Evolutionary conservation across 2,797 vertebrate genomes (phyloP), one percentile per base, ranked within the genome.

Genomic region (Glossophaga mutica): DNA sequence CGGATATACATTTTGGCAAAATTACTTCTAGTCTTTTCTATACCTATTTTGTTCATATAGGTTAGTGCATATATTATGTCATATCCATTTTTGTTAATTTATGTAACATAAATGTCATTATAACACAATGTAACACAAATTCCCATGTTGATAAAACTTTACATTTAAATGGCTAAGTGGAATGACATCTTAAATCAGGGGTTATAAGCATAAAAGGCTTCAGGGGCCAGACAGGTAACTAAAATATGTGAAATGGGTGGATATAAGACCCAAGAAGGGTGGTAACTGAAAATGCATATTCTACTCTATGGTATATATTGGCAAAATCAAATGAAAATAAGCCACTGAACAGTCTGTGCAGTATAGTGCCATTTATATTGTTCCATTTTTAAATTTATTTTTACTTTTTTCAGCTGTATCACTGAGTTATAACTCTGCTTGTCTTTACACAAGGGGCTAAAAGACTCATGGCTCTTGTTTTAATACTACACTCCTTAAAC

Each of bases 1-100:
- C n/a, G 59, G 79, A 81, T 82, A 78, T 70, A 87, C 42, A 57
- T 71, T 78, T 87, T 84, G 83, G 16, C 77, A 84, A 93, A 86
- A 74, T 62, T 50, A 79, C 26, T 92, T 52, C 15, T 26, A 71
- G 46, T n/a, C 6, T 81, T 92, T 73, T 86, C 44, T 71, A n/a
- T 29, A 32, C 3, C 7, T 68, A 52, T 92, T 81, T 79, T 81
- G 9, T 76, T 92, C 32, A 50, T 37, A 37, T n/a, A 84, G 32
- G n/a, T 88, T 32, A 52, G 19, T 73, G 19, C 52, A 52, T 59
- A 83, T 15, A 29, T 55, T 67, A 84, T 76, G 87, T 77, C 42
- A 91, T n/a, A 82, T 42, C 26, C 2, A 37, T 62, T 96, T 90
- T 85, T 37, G 46, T 91, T 37, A 88, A 59, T 59, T 59, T 42